Evolutionary conservation across 2,888 invertebrate species (phyloP).

Genomic region (Drosophila anomalata): DNA sequence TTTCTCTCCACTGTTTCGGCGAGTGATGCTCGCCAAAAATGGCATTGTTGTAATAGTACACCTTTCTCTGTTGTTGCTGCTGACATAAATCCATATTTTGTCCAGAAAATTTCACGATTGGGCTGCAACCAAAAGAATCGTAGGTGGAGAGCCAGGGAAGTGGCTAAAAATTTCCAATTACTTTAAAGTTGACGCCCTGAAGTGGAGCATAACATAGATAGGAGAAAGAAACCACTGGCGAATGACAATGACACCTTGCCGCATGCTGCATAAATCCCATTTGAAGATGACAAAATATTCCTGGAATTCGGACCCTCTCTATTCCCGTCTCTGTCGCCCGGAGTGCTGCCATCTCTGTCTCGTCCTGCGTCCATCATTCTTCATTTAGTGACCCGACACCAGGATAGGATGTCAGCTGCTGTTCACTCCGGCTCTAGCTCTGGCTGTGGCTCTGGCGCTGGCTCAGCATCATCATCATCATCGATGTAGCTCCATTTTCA

Average conservation of each 20-base stretch:
- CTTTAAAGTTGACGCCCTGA: slow-evolving; percentile 58
- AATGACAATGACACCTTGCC: slow-evolving; percentile 36
- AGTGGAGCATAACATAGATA: background rate
- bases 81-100: slow-evolving; percentile 79
- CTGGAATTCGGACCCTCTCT: slow-evolving; percentile 15
- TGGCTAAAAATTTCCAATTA: slow-evolving; percentile 76
- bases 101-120: slow-evolving; percentile 73
- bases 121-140: slow-evolving; percentile 24
- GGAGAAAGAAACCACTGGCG: slow-evolving; percentile 9
- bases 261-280: slow-evolving; percentile 69
- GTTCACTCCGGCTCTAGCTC: slow-evolving; percentile 43
- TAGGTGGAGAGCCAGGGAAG: slow-evolving; percentile 60
- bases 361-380: slow-evolving; percentile 70
- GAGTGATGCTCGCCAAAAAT: slow-evolving; percentile 50
- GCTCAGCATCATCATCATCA: slow-evolving; percentile 44
- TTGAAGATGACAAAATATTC: slow-evolving; percentile 74
- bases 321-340: slow-evolving; percentile 5
- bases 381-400: slow-evolving; percentile 76
- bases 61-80: slow-evolving; percentile 14
- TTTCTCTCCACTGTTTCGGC: too few relatives aligned
- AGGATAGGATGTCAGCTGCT: slow-evolving; percentile 70
- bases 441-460: slow-evolving; percentile 19
- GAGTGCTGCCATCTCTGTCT: slow-evolving; percentile 10
- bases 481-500: slow-evolving; percentile 51
- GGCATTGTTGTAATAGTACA: slow-evolving; percentile 46